phyloP scores from a whole-genome alignment of 2,113 vertebrate genomes.

The Bostrychus sinensis region DNA sequence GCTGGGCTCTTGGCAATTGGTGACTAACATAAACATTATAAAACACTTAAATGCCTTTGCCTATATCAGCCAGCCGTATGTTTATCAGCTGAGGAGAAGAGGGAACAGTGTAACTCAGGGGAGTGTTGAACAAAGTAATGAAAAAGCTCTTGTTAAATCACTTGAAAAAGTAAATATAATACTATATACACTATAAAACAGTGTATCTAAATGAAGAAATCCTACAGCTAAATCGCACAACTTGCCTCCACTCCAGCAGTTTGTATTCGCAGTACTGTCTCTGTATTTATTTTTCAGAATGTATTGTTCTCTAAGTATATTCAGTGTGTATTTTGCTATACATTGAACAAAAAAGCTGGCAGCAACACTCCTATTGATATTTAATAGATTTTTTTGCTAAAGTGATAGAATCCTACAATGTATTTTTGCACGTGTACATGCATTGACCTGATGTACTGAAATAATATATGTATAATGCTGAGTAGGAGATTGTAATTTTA shows the following conservation, averaged over 20 bases:
- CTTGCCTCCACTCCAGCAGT: conserved; percentile 22
- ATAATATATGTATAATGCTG: too few relatives aligned
- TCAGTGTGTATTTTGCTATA: conserved; percentile 15
- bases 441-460: too few relatives aligned
- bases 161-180: conserved; percentile 14
- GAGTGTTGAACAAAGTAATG: background rate
- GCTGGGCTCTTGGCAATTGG: too few relatives aligned
- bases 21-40: too few relatives aligned
- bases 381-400: background rate
- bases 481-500: too few relatives aligned
- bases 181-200: background rate
- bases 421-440: too few relatives aligned
- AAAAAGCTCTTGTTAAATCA: background rate
- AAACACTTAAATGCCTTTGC: background rate
- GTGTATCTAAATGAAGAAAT: background rate
- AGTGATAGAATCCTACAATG: too few relatives aligned
- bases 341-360: background rate
- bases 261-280: conserved; percentile 12
- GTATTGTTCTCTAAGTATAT: conserved; percentile 5
- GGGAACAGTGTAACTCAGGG: conserved; percentile 8
- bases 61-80: background rate
- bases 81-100: background rate
- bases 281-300: conserved; percentile 25
- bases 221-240: background rate
- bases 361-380: conserved; percentile 25